phyloP scores from a whole-genome alignment of 2,888 invertebrate species.

The Synergus umbraculus region DNA sequence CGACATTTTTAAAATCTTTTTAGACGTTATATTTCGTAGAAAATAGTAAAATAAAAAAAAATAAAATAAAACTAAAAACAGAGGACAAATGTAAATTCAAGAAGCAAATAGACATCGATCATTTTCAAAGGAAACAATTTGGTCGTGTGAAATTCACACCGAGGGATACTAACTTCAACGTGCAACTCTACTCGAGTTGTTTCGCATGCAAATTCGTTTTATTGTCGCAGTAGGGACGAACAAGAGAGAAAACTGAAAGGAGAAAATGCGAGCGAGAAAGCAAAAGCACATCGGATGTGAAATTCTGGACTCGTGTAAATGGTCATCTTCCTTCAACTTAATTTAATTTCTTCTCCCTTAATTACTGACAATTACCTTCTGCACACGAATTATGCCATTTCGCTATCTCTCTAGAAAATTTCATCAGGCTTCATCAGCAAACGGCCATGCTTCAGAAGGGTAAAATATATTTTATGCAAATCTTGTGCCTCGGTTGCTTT shows the following conservation, averaged over 20 bases:
- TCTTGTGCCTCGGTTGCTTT: neutral
- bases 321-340: conserved; percentile 72
- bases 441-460: neutral
- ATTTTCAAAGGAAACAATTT: conserved; percentile 65
- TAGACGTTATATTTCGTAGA: no score
- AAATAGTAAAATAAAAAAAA: no score
- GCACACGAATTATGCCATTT: conserved; percentile 74
- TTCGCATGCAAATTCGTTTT: conserved; percentile 76
- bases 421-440: conserved; percentile 23
- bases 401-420: conserved; percentile 45
- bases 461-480: conserved; percentile 10
- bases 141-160: conserved; percentile 65
- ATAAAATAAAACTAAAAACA: neutral
- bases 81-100: neutral
- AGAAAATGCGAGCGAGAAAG: conserved; percentile 54
- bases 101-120: conserved; percentile 54
- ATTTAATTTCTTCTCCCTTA: conserved; percentile 73
- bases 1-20: neutral
- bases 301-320: conserved; percentile 70
- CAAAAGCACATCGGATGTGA: conserved; percentile 51
- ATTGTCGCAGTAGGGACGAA: conserved; percentile 65
- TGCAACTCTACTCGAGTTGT: conserved; percentile 63
- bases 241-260: conserved; percentile 60
- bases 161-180: conserved; percentile 56
- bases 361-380: conserved; percentile 75